Conservation (phyloP, 2,888 invertebrate genomes). For the Troglohyphantes excavatus region DNA sequence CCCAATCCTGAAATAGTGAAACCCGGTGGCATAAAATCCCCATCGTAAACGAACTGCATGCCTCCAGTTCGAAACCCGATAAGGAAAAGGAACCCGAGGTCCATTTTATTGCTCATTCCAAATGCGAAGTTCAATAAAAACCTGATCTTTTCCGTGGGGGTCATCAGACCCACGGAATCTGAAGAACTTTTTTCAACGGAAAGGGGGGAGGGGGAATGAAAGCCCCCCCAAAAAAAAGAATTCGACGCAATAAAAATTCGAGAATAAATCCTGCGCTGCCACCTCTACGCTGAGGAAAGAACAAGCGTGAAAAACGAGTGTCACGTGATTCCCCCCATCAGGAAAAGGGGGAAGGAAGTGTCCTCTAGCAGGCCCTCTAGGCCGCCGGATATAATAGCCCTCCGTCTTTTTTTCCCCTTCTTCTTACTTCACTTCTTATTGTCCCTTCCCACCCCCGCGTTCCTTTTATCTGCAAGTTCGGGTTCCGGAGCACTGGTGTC, state of each 20-base stretch:
- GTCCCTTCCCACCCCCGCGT: conserved; percentile 10
- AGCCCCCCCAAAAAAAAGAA: conserved; percentile 48
- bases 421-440: conserved; percentile 40
- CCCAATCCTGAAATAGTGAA: conserved; percentile 22
- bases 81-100: conserved; percentile 50
- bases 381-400: conserved; percentile 71
- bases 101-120: conserved; percentile 69
- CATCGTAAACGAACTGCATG: conserved; percentile 23
- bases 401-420: conserved; percentile 9
- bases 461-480: conserved; percentile 66
- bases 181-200: conserved; percentile 18
- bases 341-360: conserved; percentile 51
- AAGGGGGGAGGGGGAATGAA: background rate
- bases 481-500: conserved; percentile 43
- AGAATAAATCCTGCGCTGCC: conserved; percentile 53
- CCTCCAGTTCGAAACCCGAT: conserved; percentile 50
- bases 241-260: conserved; percentile 60
- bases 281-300: conserved; percentile 58
- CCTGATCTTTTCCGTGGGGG: conserved; percentile 53
- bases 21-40: conserved; percentile 48
- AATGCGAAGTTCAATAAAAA: conserved; percentile 72
- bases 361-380: conserved; percentile 67
- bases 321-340: conserved; percentile 58
- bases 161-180: conserved; percentile 42
- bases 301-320: conserved; percentile 73